Base-by-base conservation (phyloP, 92 coral and sea anemone genomes). In the Montipora capitata region DNA sequence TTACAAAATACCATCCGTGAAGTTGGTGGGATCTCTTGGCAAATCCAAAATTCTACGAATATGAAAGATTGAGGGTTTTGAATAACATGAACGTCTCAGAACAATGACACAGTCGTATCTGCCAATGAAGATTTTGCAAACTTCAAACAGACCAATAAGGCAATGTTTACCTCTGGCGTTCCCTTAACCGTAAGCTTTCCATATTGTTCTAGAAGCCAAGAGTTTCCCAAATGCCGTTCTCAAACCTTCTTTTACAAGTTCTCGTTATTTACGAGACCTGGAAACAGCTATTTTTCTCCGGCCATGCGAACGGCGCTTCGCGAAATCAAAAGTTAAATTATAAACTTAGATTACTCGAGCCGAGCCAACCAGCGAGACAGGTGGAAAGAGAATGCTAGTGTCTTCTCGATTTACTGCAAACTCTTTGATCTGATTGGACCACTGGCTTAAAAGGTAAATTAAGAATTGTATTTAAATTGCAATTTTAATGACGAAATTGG, bases 121-220 rank as follows among this genome's bases (percentile, higher is more conserved):
- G 62, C 91, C 91, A 81, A 87, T 87, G 87, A 43, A 42, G 49
- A 65, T 68, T 80, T 49, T 69, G 87, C 81, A 61, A 62, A 27
- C 35, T 65, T 45, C 72, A 80, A 81, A 68, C 72, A 80, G 45
- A 66, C 70, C 91, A 72, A 87, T 69, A 72, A 80, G 18, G 59
- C 51, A 20, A 35, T 80, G 85, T 85, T 89, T 89, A 92, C 95
- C 95, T 89, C 76, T 75, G 57, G 72, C 85, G 91, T 85, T 92
- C 95, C 71, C 88, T 88, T 51, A 92, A 85, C 87, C 91, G 83
- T 74, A 91, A 44, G 41, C 84, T 62, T 49, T 88, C 94, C 94
- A 91, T 91, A 16, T 11, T 63, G 66, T 79, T 59, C 83, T 56
- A 72, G 74, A 27, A 52, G 69, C 44, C 7, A 45, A 62, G 57